Evolutionary conservation across 2,888 invertebrate genomes (phyloP).

Genomic region (Drosophila maculinotata): DNA sequence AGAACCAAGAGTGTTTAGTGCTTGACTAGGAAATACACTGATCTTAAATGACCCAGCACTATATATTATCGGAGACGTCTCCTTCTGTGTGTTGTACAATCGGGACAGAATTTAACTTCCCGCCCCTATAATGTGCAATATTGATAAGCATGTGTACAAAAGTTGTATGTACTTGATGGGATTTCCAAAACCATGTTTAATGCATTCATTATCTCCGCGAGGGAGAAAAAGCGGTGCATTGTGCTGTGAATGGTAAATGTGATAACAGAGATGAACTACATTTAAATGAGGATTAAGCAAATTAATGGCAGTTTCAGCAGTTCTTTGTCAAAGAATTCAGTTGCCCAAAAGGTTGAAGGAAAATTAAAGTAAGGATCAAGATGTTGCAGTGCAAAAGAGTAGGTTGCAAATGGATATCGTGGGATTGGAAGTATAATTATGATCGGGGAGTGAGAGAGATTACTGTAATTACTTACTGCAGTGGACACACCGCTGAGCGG

Average conservation of each 20-base stretch:
- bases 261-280: background rate
- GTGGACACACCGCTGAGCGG: conserved; percentile 61
- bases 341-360: background rate
- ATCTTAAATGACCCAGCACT: too few relatives aligned
- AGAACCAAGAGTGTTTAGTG: background rate
- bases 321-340: background rate
- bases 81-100: too few relatives aligned
- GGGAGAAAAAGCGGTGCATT: background rate
- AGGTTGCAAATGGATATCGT: conserved; percentile 1
- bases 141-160: too few relatives aligned
- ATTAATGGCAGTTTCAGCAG: background rate
- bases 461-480: conserved; percentile 82
- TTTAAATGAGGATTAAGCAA: background rate
- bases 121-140: too few relatives aligned
- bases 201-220: background rate
- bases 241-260: background rate
- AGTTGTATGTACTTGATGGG: too few relatives aligned
- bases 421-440: conserved; percentile 7
- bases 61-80: too few relatives aligned
- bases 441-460: conserved; percentile 30
- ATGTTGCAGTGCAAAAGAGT: background rate
- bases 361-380: background rate
- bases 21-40: too few relatives aligned
- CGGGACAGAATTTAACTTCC: too few relatives aligned
- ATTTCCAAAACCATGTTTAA: too few relatives aligned